Base-by-base conservation (phyloP, 2,888 invertebrate species). In the Chironomus tentans region DNA sequence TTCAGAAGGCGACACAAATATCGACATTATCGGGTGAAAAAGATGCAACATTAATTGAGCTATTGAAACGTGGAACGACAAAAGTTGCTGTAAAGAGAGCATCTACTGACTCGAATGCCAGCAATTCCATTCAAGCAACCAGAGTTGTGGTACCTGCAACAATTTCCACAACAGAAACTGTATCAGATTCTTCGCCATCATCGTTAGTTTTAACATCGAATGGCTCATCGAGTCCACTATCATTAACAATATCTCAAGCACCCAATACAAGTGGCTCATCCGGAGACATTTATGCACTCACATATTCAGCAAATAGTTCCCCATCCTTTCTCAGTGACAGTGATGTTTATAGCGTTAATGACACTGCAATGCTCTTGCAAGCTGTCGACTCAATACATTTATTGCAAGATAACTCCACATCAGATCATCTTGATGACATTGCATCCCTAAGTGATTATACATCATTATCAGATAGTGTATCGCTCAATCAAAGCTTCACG, bases 1-100 rank as follows among this genome's bases (percentile, higher is more conserved):
- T 68, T 18, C 68, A 50, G 38, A 61, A 68, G 46, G 12, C 50
- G 18, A 48, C 70, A 48, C 73, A 73, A 46, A 73, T 24, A 24
- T 48, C 56, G 7, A 62, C 21, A 18, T 38, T 75, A 21, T 22
- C 68, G 46, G 77, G 74, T 13, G 77, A 89, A 77, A 91, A 92
- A 82, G 92, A 92, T 78, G 92, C 92, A 77, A 91, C 92, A 4
- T 85, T 93, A 65, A 92, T 92, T 78, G 93, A 92, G 82, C 86
- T 93, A 76, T 85, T 93, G 70, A 93, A 92, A 84, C 87, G 90
- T 78, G 89, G 90, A 68, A 85, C 38, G 10, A 38, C 87, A 22
- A 90, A 88, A 84, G 87, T 88, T 82, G 88, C 89, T 56, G 92
- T 93, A 18, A 92, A 92, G 83, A 86, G 92, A 79, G 88, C 91